Evolutionary conservation across 2,113 vertebrate species (phyloP).

Genomic region (Etia nguti): DNA sequence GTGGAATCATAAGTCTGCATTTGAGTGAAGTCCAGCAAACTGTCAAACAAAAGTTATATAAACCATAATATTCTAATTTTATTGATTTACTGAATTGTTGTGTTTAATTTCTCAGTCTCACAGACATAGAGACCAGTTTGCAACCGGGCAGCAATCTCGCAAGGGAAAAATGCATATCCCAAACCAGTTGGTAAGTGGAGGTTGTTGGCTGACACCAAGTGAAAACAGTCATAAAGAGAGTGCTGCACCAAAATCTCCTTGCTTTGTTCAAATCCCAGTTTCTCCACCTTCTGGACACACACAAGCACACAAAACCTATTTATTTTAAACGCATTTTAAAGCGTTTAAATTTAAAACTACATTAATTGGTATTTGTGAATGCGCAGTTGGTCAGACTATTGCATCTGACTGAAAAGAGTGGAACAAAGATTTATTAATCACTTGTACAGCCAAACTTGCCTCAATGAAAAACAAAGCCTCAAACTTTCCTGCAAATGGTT

Average conservation of each 20-base stretch:
- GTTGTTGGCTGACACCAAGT: neutral
- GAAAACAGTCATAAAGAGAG: neutral
- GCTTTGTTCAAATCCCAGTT: neutral
- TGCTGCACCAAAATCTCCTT: neutral
- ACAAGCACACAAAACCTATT: neutral
- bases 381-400: rapidly evolving
- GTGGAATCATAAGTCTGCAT: neutral
- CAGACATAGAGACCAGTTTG: neutral
- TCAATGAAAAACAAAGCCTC: neutral
- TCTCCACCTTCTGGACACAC: neutral
- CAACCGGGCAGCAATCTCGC: neutral
- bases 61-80: neutral
- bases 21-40: neutral
- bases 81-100: neutral
- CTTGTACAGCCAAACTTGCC: neutral
- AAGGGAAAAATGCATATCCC: neutral
- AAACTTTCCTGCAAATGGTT: neutral
- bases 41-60: neutral
- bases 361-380: neutral
- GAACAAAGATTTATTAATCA: neutral
- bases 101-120: neutral
- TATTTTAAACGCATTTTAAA: neutral
- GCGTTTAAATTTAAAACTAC: neutral
- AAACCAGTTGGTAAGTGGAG: neutral
- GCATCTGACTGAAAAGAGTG: neutral